Evolutionary conservation across 2,888 invertebrate species (phyloP).

Genomic region (Phortica okadai): DNA sequence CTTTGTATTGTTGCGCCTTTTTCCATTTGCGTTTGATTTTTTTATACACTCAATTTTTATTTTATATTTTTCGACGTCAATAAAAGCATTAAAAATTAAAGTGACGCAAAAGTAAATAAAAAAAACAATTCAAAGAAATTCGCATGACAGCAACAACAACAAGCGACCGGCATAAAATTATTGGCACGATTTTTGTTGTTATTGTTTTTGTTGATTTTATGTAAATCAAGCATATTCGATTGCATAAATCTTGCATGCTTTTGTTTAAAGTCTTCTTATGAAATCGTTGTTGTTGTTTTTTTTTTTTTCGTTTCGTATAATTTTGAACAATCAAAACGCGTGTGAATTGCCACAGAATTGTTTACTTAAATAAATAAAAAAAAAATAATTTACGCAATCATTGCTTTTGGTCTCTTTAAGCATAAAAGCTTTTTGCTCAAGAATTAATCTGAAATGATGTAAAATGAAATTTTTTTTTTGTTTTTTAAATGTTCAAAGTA

Average conservation of each 20-base stretch:
- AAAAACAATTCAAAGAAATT: constrained; percentile 42
- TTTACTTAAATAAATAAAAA: constrained; percentile 27
- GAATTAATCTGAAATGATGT: too few species aligned
- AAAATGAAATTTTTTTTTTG: too few species aligned
- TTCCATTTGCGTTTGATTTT: constrained; percentile 2
- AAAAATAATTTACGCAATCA: not conserved
- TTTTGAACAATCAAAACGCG: constrained; percentile 20
- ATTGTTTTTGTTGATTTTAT: constrained; percentile 27
- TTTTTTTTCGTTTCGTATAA: not conserved
- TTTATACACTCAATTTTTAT: not conserved
- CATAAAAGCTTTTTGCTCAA: too few species aligned
- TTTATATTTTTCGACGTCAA: not conserved
- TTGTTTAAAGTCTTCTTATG: not conserved
- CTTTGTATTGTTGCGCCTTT: not conserved
- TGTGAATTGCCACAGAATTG: constrained; percentile 35
- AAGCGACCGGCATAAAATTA: constrained; percentile 30
- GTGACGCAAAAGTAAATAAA: not conserved
- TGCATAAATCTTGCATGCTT: constrained; percentile 55
- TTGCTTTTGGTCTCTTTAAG: not conserved
- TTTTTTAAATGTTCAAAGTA: too few species aligned
- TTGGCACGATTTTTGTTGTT: constrained; percentile 52
- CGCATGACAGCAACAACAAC: constrained; percentile 54
- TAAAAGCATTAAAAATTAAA: not conserved
- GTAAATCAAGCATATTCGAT: constrained; percentile 50
- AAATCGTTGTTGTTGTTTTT: not conserved